Evolutionary conservation across 2,888 invertebrate genomes (phyloP), one percentile per base, ranked within the genome.

Genomic region (Nysson spinosus): DNA sequence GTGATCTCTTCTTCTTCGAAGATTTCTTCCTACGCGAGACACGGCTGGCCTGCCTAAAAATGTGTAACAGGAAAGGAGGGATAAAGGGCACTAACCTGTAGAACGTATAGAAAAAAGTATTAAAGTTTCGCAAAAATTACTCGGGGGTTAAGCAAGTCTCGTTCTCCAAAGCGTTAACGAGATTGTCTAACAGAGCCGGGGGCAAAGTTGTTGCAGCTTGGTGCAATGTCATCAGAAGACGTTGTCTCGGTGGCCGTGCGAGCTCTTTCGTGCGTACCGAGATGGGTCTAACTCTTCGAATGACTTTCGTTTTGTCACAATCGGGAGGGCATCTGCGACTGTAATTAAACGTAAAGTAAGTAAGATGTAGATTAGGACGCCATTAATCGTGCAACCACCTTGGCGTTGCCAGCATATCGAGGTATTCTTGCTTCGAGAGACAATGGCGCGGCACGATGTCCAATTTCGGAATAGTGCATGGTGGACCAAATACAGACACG

Each of bases 91-190:
- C n/a, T 6, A n/a, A 4, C 2, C 4, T 9, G n/a, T 12, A 22
- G 11, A 0, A 17, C 3, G 0, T 4, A 6, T 43, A 6, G n/a
- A n/a, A n/a, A n/a, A n/a, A n/a, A n/a, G n/a, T n/a, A n/a, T n/a
- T n/a, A n/a, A n/a, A n/a, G n/a, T n/a, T n/a, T n/a, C n/a, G n/a
- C 1, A 9, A 61, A 56, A 54, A 17, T 81, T 85, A 86, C 86
- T 86, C 85, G 2, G 86, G 84, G 2, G 84, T 80, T 17, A 86
- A 55, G 12, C 82, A 82, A 0, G 83, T 72, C 57, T 80, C 79
- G 3, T 60, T 69, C 55, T 86, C 85, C 12, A 85, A 34, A 2
- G 75, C 64, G 35, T 77, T 79, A 1, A 84, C 72, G 19, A 86
- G 73, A 65, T 81, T 80, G 12, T 83, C 78, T 3, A 85, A 50